A percentile compares a stretch with the other conserved stretches of the same genome.
These are phyloP conservation scores for Brachionus calyciflorus DNA, from an alignment of 1,140 invertebrate species.

Conservation along the genomic window DNA sequence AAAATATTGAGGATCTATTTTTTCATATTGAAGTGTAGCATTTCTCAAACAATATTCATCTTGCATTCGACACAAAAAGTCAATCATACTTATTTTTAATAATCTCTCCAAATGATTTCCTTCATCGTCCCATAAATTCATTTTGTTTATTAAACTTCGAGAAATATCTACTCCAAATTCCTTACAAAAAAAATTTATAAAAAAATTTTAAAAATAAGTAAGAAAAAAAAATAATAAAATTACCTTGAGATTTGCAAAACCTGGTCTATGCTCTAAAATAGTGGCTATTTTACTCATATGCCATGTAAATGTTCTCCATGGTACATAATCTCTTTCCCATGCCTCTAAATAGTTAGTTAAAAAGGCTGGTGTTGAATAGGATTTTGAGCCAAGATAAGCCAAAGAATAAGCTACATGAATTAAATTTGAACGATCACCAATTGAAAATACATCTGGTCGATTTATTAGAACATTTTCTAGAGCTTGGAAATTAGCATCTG, in stretches of 20 bases:
- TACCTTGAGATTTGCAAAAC: conserved; percentile 7
- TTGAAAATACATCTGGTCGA: conserved; percentile 4
- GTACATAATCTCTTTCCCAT: conserved; percentile 6
- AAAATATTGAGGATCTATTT: conserved; percentile 7
- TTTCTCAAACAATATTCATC: conserved; percentile 23
- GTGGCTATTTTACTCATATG: conserved; percentile 36
- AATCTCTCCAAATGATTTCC: conserved; percentile 13
- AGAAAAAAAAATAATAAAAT: not conserved
- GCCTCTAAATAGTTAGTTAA: conserved; percentile 11
- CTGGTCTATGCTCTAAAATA: conserved; percentile 32
- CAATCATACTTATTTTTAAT: conserved; percentile 26
- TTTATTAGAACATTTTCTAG: conserved; percentile 18
- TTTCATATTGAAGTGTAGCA: not conserved
- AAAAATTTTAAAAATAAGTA: not conserved
- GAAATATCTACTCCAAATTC: conserved; percentile 13
- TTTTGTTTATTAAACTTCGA: not conserved
- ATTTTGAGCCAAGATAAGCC: conserved; percentile 2
- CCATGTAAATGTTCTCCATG: conserved; percentile 44
- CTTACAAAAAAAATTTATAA: not conserved
- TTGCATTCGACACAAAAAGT: conserved; percentile 32
- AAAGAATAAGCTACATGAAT: conserved; percentile 26
- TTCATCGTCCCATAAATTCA: conserved; percentile 20
- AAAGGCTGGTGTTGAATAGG: not conserved
- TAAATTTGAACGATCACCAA: conserved; percentile 36
- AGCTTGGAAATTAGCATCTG: conserved; percentile 11